Conservation (phyloP, 2,888 invertebrate species). For the Cordilura impudica region DNA sequence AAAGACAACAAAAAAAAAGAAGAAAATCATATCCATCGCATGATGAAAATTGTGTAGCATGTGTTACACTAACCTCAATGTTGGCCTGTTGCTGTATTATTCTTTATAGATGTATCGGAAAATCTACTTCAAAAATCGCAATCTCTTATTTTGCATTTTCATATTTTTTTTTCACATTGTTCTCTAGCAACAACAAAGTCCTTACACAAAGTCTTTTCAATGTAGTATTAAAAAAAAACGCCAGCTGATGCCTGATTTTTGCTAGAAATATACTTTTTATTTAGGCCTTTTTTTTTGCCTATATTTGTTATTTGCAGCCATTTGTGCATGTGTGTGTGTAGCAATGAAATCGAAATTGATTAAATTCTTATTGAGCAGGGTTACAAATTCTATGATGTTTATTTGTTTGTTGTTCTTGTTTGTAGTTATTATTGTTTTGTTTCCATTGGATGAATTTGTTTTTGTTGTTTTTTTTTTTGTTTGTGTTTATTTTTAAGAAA, state of each 20-base stretch:
- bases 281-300: conserved; percentile 32
- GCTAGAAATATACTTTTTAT: conserved; percentile 29
- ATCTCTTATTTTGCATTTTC: conserved; percentile 4
- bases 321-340: not conserved
- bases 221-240: conserved; percentile 3
- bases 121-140: not conserved
- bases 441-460: conserved; percentile 31
- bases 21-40: not conserved
- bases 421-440: conserved; percentile 9
- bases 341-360: conserved; percentile 41
- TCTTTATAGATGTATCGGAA: not conserved
- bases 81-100: conserved; percentile 36
- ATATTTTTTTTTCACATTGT: not conserved
- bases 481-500: conserved; percentile 32
- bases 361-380: conserved; percentile 52
- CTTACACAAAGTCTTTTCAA: not conserved
- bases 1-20: not conserved
- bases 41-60: conserved; percentile 13
- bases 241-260: conserved; percentile 57
- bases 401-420: not conserved
- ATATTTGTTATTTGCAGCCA: conserved; percentile 31
- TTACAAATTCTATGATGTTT: conserved; percentile 26
- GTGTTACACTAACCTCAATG: conserved; percentile 35
- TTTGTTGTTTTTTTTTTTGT: conserved; percentile 9
- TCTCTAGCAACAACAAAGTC: conserved; percentile 5